A percentile compares a stretch with the other conserved stretches of the same genome.
phyloP scores from a whole-genome alignment of 2,888 invertebrate genomes.

The Incurvaria masculella region DNA sequence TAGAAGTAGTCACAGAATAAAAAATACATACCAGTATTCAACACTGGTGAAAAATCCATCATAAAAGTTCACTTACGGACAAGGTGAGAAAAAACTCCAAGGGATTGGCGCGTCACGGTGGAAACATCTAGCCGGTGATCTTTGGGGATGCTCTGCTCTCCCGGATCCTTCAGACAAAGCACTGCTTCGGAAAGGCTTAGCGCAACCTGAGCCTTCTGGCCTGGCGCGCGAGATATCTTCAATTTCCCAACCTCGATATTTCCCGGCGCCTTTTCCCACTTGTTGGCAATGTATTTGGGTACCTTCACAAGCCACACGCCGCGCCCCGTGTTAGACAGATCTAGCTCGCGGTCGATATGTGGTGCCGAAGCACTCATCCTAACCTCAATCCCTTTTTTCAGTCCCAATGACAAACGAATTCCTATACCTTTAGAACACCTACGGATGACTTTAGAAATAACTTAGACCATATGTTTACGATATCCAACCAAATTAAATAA shows the following conservation, averaged over 20 bases:
- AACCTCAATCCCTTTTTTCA: too few relatives aligned
- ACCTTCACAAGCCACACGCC: constrained; percentile 97
- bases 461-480: too few relatives aligned
- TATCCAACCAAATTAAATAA: too few relatives aligned
- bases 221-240: constrained; percentile 76
- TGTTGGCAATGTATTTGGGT: constrained; percentile 93
- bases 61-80: constrained; percentile 57
- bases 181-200: constrained; percentile 79
- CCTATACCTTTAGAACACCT: too few relatives aligned
- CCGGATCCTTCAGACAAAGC: constrained; percentile 71
- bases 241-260: constrained; percentile 93
- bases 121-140: constrained; percentile 91
- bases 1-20: not conserved
- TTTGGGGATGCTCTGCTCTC: constrained; percentile 81
- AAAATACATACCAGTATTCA: constrained; percentile 2
- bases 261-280: constrained; percentile 92
- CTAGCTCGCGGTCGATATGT: constrained; percentile 76
- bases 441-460: too few relatives aligned
- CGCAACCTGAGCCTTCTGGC: constrained; percentile 85
- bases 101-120: constrained; percentile 84
- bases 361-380: constrained; percentile 31
- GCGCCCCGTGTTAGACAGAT: constrained; percentile 82
- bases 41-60: constrained; percentile 2
- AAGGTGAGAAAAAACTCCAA: constrained; percentile 89
- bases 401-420: too few relatives aligned